Conservation (phyloP, 2,113 vertebrate genomes). For the Microcebus tavaratra region DNA sequence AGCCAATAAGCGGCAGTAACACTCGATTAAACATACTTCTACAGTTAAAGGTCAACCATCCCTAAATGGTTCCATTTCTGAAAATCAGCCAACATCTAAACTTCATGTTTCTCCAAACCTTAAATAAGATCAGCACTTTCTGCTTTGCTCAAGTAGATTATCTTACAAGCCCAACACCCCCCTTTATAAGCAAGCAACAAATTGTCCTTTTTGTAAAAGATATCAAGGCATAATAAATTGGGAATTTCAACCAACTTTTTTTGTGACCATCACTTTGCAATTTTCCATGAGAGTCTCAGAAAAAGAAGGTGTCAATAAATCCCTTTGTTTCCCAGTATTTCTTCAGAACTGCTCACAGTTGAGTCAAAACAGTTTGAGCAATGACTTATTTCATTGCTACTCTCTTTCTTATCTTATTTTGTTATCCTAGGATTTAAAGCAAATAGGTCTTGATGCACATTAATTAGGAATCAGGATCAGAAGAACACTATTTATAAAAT, state of each 20-base stretch:
- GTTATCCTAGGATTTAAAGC: background rate
- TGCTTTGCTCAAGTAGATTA: background rate
- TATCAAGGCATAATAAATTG: background rate
- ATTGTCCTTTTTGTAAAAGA: background rate
- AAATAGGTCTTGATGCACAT: background rate
- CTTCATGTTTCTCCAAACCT: background rate
- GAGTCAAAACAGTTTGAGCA: background rate
- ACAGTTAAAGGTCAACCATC: constrained; percentile 25
- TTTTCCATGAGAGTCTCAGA: background rate
- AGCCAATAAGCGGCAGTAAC: constrained; percentile 12
- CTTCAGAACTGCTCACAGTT: background rate
- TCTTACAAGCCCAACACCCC: background rate
- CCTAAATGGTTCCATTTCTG: background rate
- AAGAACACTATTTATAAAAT: background rate
- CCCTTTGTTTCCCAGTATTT: background rate
- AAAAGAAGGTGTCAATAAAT: background rate
- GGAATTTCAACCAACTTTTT: background rate
- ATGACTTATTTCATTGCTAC: background rate
- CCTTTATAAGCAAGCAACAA: background rate
- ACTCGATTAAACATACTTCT: background rate
- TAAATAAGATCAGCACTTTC: background rate
- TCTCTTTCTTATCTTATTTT: background rate
- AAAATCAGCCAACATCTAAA: background rate
- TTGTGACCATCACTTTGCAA: background rate
- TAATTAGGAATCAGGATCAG: background rate